These are phyloP conservation scores for Cantharis rufa DNA, from an alignment of 2,888 invertebrate species.

Conservation along the genomic window DNA sequence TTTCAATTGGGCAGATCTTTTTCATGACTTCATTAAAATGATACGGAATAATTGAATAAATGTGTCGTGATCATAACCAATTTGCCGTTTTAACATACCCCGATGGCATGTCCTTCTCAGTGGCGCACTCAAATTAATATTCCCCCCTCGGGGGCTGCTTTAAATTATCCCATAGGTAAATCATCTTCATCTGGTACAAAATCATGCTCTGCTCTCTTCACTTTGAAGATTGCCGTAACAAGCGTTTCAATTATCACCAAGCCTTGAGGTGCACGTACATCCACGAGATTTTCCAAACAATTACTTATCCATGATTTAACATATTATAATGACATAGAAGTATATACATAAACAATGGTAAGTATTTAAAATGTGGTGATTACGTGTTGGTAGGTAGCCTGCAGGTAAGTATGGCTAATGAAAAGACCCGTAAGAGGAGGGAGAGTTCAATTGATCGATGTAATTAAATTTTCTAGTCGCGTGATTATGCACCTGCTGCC, in stretches of 20 bases:
- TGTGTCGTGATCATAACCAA: neutral
- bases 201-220: neutral
- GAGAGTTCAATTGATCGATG: constrained; percentile 43
- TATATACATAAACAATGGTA: constrained; percentile 36
- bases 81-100: neutral
- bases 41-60: neutral
- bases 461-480: constrained; percentile 42
- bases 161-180: neutral
- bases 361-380: constrained; percentile 35
- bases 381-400: constrained; percentile 28
- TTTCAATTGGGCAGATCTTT: neutral
- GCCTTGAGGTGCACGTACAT: neutral
- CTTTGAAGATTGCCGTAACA: neutral
- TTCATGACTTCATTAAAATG: neutral
- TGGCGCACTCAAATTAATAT: no score
- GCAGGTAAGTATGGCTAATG: constrained; percentile 33
- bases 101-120: no score
- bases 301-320: constrained; percentile 37
- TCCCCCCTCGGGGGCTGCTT: neutral
- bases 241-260: neutral
- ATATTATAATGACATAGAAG: constrained; percentile 36
- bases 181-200: neutral
- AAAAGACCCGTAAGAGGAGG: constrained; percentile 36
- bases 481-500: constrained; percentile 41
- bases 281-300: constrained; percentile 20